Conservation (phyloP, 2,888 invertebrate genomes). For the Drosophila koepferae region DNA sequence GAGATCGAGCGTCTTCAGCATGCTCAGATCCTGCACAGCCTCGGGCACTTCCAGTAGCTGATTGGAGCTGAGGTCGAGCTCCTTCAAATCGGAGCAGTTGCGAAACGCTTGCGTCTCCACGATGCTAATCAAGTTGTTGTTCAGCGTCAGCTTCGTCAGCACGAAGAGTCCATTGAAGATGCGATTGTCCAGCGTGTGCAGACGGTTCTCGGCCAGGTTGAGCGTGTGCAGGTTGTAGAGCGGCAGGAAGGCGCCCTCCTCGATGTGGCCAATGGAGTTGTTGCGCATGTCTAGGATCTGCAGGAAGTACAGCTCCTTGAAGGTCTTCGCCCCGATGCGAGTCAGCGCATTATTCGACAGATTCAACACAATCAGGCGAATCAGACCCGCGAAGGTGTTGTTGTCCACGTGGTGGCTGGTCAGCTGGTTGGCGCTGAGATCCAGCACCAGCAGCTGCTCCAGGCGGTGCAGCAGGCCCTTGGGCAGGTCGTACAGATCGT, state of each 20-base stretch:
- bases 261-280: conserved; percentile 94
- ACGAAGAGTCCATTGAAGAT: conserved; percentile 94
- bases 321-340: conserved; percentile 92
- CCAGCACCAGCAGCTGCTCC: conserved; percentile 93
- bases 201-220: conserved; percentile 94
- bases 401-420: conserved; percentile 94
- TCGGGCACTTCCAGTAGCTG: conserved; percentile 92
- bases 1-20: conserved; percentile 94
- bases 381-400: conserved; percentile 93
- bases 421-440: conserved; percentile 93
- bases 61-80: conserved; percentile 95
- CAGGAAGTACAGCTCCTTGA: conserved; percentile 94
- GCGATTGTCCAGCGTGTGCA: conserved; percentile 92
- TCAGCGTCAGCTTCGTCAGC: conserved; percentile 92
- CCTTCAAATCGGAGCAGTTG: conserved; percentile 95
- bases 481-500: conserved; percentile 92
- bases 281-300: conserved; percentile 94
- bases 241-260: conserved; percentile 94
- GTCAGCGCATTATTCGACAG: conserved; percentile 94
- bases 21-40: conserved; percentile 92
- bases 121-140: conserved; percentile 93
- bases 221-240: conserved; percentile 95
- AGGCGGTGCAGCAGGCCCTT: conserved; percentile 93
- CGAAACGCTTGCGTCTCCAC: conserved; percentile 93
- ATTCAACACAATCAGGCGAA: conserved; percentile 93